Evolutionary conservation across 2,888 invertebrate species (phyloP), one percentile per base, ranked within the genome.

Genomic region (Trissolcus brochymenae): DNA sequence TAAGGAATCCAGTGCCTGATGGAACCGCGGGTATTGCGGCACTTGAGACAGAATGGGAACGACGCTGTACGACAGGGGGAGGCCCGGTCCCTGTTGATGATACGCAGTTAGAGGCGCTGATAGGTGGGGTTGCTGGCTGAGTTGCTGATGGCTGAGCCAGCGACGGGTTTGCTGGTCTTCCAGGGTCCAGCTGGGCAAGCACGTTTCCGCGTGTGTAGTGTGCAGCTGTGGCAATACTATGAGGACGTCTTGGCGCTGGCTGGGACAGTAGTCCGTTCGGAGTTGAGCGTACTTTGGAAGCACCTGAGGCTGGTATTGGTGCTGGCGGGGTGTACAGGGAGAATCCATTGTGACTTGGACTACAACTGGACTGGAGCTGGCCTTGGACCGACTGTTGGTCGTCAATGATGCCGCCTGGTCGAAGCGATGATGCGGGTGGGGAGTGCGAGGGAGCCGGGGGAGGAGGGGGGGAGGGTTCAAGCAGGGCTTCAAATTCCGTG

Each of bases 241-340:
- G 91, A 76, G 92, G 91, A 83, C 92, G 89, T 79, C 92, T 89
- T 83, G 86, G 81, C 80, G 85, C 80, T 80, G 87, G 81, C 71
- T 86, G 85, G 79, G 87, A 82, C 80, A 86, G 40, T 70, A 86
- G 29, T 76, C 87, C 87, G 81, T 87, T 87, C 81, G 87, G 86
- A 79, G 86, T 84, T 81, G 88, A 85, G 79, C 87, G 86, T 80
- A 86, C 49, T 86, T 88, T 88, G 82, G 82, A 84, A 81, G 86
- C 80, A 57, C 85, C 85, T 72, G 87, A 85, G 80, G 87, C 83
- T 76, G 90, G 89, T 77, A 91, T 87, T 71, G 88, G 88, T 40
- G 90, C 89, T 78, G 91, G 91, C 79, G 92, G 91, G 49, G 91
- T 91, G 87, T 92, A 92, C 53, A 92, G 90, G 76, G 91, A 90